phyloP scores from a whole-genome alignment of 2,113 vertebrate species.

The Nothocercus julius region DNA sequence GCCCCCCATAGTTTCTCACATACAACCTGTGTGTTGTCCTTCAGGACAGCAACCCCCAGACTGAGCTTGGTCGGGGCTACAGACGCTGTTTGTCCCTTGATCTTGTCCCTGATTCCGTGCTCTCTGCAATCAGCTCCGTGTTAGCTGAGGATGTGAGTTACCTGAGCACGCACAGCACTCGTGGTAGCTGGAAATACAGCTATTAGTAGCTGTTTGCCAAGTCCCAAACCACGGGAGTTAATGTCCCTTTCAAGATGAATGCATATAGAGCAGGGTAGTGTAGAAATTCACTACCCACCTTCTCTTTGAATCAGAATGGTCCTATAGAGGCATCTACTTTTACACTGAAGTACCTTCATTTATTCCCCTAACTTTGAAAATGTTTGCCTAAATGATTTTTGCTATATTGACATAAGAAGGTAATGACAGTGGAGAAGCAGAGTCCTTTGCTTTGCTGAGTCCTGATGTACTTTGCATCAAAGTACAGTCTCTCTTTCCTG shows the following conservation, averaged over 20 bases:
- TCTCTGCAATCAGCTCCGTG: not conserved
- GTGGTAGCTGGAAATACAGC: not conserved
- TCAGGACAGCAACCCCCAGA: not conserved
- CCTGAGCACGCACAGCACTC: not conserved
- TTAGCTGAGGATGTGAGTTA: not conserved
- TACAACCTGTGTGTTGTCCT: not conserved
- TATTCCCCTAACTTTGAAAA: conserved; percentile 2
- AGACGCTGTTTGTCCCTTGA: not conserved
- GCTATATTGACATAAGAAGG: not conserved
- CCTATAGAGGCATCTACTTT: not conserved
- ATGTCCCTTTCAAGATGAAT: not conserved
- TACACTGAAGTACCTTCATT: not conserved
- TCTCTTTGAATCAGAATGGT: not conserved
- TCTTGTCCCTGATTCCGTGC: not conserved
- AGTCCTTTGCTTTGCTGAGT: not conserved
- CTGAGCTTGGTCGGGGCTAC: not conserved
- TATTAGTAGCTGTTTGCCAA: not conserved
- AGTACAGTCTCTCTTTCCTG: not conserved
- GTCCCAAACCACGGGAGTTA: not conserved
- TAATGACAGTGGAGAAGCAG: not conserved
- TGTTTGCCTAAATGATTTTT: conserved; percentile 20
- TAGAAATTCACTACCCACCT: not conserved
- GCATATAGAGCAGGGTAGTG: not conserved
- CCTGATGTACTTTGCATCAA: too few relatives aligned
- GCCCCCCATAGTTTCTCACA: accelerated